phyloP scores from a whole-genome alignment of 1,140 invertebrate genomes.

The Cotesia glomerata region DNA sequence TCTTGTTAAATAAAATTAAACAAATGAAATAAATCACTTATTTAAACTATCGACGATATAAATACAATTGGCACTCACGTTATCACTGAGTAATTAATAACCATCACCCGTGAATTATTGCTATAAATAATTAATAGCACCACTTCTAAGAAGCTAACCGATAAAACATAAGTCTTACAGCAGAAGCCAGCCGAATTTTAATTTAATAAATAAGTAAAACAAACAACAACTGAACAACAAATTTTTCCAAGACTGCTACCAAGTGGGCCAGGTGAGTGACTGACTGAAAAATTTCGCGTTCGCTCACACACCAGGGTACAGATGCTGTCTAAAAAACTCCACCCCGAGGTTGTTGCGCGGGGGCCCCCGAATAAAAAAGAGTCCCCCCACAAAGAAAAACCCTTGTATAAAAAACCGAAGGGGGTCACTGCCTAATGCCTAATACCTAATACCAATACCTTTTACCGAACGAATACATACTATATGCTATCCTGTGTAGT shows the following conservation, averaged over 20 bases:
- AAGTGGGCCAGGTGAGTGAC: conserved; percentile 62
- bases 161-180: too few relatives aligned
- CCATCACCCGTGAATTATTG: too few relatives aligned
- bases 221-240: background rate
- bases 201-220: background rate
- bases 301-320: conserved; percentile 49
- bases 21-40: too few relatives aligned
- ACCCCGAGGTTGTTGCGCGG: conserved; percentile 39
- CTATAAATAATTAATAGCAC: too few relatives aligned
- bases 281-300: conserved; percentile 57
- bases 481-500: too few relatives aligned
- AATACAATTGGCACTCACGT: too few relatives aligned
- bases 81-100: too few relatives aligned
- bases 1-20: too few relatives aligned
- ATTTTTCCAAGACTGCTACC: conserved; percentile 34
- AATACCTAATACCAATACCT: conserved; percentile 26
- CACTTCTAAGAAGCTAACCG: too few relatives aligned
- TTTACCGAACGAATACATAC: background rate
- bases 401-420: conserved; percentile 61
- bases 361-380: conserved; percentile 52
- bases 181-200: too few relatives aligned
- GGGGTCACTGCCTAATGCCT: conserved; percentile 51
- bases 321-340: conserved; percentile 60
- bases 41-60: too few relatives aligned
- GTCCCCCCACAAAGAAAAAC: conserved; percentile 52